Percentiles rank a stretch among this genome's conserved stretches.
phyloP scores from a whole-genome alignment of 2,888 invertebrate species.

The Anthrax anthrax region DNA sequence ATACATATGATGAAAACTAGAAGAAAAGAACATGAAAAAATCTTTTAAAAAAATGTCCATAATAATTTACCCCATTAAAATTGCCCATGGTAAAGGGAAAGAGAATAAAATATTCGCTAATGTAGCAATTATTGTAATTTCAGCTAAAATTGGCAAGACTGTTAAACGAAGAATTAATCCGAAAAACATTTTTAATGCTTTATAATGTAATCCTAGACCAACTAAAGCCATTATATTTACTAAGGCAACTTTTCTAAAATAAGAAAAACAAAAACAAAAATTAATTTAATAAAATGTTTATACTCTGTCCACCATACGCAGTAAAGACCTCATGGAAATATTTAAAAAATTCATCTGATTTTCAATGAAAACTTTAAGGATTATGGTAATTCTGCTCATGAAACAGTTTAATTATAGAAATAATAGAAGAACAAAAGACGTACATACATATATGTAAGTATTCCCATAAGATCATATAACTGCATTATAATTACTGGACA shows the following conservation, averaged over 20 bases:
- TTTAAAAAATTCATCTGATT: not conserved
- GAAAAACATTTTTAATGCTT: conserved; percentile 40
- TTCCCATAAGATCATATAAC: too few relatives aligned
- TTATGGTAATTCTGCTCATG: too few relatives aligned
- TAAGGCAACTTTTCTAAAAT: conserved; percentile 43
- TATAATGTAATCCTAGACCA: conserved; percentile 47
- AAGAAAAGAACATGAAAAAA: too few relatives aligned
- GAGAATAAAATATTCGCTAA: conserved; percentile 40
- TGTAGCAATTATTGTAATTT: conserved; percentile 39
- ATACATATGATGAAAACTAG: too few relatives aligned
- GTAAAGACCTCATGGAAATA: too few relatives aligned
- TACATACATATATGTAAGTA: too few relatives aligned
- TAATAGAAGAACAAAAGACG: too few relatives aligned
- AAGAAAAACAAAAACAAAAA: not conserved
- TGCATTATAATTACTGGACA: too few relatives aligned
- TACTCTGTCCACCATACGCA: too few relatives aligned
- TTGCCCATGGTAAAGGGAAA: conserved; percentile 48
- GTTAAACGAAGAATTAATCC: conserved; percentile 41
- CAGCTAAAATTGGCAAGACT: conserved; percentile 43
- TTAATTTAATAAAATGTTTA: not conserved
- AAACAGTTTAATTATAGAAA: too few relatives aligned
- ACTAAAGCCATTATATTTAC: conserved; percentile 50
- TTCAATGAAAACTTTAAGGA: too few relatives aligned
- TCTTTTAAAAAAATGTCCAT: too few relatives aligned
- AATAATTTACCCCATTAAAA: conserved; percentile 36